phyloP scores from a whole-genome alignment of 2,888 invertebrate genomes.

The Megamerina dolium region DNA sequence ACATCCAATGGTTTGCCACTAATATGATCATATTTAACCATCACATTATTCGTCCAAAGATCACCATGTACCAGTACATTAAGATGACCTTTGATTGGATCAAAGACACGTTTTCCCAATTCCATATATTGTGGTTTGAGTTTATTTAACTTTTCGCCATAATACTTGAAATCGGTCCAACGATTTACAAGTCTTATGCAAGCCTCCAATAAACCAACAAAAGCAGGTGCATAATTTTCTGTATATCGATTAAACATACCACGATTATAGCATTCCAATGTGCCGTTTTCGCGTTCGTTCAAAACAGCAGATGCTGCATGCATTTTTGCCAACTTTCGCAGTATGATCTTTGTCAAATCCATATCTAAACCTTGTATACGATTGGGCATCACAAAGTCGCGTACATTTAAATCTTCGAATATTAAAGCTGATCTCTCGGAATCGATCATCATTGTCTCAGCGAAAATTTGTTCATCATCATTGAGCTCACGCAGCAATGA shows the following conservation, averaged over 20 bases:
- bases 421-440: conserved; percentile 36
- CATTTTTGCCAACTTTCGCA: conserved; percentile 51
- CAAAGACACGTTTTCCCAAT: conserved; percentile 38
- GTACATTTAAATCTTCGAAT: conserved; percentile 42
- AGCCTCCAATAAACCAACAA: conserved; percentile 36
- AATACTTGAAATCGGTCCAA: conserved; percentile 35
- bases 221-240: conserved; percentile 36
- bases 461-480: conserved; percentile 39
- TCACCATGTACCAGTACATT: conserved; percentile 46
- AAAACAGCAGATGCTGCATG: conserved; percentile 52
- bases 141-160: conserved; percentile 34
- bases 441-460: conserved; percentile 41
- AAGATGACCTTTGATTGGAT: conserved; percentile 29
- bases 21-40: conserved; percentile 36
- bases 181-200: conserved; percentile 33
- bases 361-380: conserved; percentile 45
- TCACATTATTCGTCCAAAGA: conserved; percentile 46
- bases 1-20: conserved; percentile 35
- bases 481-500: conserved; percentile 30
- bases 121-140: conserved; percentile 39
- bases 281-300: conserved; percentile 42
- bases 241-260: conserved; percentile 46
- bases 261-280: conserved; percentile 36
- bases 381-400: conserved; percentile 38
- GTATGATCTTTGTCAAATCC: conserved; percentile 42